Evolutionary conservation across 2,113 vertebrate genomes (phyloP), one percentile per base, ranked within the genome.

Genomic region (Lipophrys pholis): DNA sequence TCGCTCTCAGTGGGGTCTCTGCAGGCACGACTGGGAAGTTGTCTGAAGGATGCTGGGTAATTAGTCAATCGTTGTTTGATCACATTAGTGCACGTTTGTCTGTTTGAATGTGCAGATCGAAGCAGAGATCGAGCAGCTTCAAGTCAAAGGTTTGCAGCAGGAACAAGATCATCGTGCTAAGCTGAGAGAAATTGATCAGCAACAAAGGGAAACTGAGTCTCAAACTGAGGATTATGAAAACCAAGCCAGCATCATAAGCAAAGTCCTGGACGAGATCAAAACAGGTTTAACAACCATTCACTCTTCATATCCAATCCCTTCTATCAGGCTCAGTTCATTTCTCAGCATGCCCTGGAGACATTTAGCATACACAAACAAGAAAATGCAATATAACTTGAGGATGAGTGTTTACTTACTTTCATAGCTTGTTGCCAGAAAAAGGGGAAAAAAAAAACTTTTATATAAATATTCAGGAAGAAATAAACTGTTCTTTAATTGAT

Each of bases 231-330:
- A 73, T 9, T 76, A 86, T 43, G 92, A 94, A 55, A 57, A 56
- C 12, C 79, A 86, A 64, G 80, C 82, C 43, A 81, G 48, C 41
- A 60, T 36, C 40, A 63, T 84, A 6, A 84, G 65, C 72, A 89
- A 91, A 72, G 82, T 88, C 56, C 86, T 95, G 81, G 92, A 94
- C 5, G 78, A 91, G 68, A 81, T 94, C 17, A 94, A 93, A 83
- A 82, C 73, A 72, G 94, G 89, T 91, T 79, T 60, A 67, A 15
- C 6, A 43, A 11, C 6, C 1, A 7, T 66, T 65, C 49, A 38
- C 46, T 76, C 2, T 15, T 35, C 39, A 11, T 42, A 17, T 41
- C 42, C 12, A 11, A 21, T 8, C 12, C 21, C 36, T 3, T 15
- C 9, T 57, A 62, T 1, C 36, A 1, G 10, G 1, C 3, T 46